A percentile compares a stretch with the other conserved stretches of the same genome.
Evolutionary conservation across 1,140 invertebrate genomes (phyloP).

Genomic region (Apolygus lucorum): DNA sequence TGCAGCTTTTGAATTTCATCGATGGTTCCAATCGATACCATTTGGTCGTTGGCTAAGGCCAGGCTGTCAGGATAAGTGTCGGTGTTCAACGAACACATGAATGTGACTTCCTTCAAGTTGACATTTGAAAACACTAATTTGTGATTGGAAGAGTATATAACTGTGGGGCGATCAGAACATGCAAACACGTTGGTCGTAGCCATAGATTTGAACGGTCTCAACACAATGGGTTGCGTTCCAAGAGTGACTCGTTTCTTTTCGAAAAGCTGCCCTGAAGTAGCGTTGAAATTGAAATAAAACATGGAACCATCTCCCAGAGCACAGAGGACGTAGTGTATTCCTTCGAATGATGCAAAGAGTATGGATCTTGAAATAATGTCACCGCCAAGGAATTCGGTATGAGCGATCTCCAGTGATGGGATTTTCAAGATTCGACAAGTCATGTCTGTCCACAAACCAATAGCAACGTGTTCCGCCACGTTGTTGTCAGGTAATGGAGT

Average conservation of each 20-base stretch:
- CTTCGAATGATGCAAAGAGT: slow-evolving; percentile 88
- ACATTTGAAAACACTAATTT: slow-evolving; percentile 99
- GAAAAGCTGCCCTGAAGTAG: slow-evolving; percentile 55
- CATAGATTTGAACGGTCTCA: slow-evolving; percentile 82
- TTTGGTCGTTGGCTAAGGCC: slow-evolving; percentile 85
- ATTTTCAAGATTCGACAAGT: slow-evolving; percentile 76
- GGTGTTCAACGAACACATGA: slow-evolving; percentile 96
- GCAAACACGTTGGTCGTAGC: slow-evolving; percentile 97
- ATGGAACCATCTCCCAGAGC: slow-evolving; percentile 96
- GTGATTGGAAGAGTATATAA: slow-evolving; percentile 98
- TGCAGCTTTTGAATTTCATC: slow-evolving; percentile 98
- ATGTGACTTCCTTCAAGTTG: slow-evolving; percentile 94
- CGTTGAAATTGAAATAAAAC: slow-evolving; percentile 86
- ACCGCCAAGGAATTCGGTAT: slow-evolving; percentile 79
- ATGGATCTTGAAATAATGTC: slow-evolving; percentile 95
- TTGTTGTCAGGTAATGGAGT: slow-evolving; percentile 56
- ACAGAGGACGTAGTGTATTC: slow-evolving; percentile 70
- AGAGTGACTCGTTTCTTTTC: slow-evolving; percentile 86
- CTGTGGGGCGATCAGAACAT: slow-evolving; percentile 94
- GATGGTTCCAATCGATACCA: slow-evolving; percentile 94
- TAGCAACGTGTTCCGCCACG: slow-evolving; percentile 67
- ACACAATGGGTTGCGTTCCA: slow-evolving; percentile 91
- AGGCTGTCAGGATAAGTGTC: slow-evolving; percentile 89
- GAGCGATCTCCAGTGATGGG: slow-evolving; percentile 65
- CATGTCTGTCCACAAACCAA: slow-evolving; percentile 96